Base-by-base conservation (phyloP, 2,113 vertebrate genomes). In the Dipodomys stephensi region DNA sequence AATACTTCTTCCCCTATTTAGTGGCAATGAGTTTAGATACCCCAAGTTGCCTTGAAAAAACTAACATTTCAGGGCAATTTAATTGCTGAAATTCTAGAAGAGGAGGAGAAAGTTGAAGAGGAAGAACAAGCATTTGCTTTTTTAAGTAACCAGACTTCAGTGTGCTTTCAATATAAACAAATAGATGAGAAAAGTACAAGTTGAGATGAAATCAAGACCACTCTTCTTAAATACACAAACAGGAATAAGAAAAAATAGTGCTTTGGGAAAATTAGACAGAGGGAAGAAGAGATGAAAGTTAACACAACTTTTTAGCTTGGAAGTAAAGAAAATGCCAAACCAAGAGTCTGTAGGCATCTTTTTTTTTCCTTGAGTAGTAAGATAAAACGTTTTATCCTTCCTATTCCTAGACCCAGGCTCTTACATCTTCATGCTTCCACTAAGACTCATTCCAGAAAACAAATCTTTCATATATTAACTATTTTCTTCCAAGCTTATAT, bases 401-500 rank as follows among this genome's bases (percentile, higher is more conserved):
- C 60, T 28, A 23, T 13, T 71, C 7, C 13, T 65, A 53, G 49
- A 65, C 32, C 6, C 73, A 84, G 9, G 39, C 5, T 53, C 30
- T 20, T 27, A 46, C 28, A 22, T 10, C 30, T 25, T 68, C 19
- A 49, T 18, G 60, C 4, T 87, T 1, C 32, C 32, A 65, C 27
- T 20, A 7, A 25, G 35, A 15, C 1, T 87, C 20, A 80, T 9
- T 3, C 44, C 4, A 30, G 2, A 25, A 49, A 30, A 25, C 23
- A 94, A 68, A 57, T 4, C 68, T 92, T 88, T 71, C n/a, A 27
- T 92, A 2, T 80, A 62, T 60, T 83, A 87, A 53, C 23, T 44
- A 88, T 32, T 18, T 25, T 87, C 57, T 88, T 79, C 74, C 13
- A 76, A 20, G 60, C 19, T 46, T 44, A 27, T 53, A 25, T 53